Base-by-base conservation (phyloP, 2,888 invertebrate genomes). In the Charanyca ferruginea region DNA sequence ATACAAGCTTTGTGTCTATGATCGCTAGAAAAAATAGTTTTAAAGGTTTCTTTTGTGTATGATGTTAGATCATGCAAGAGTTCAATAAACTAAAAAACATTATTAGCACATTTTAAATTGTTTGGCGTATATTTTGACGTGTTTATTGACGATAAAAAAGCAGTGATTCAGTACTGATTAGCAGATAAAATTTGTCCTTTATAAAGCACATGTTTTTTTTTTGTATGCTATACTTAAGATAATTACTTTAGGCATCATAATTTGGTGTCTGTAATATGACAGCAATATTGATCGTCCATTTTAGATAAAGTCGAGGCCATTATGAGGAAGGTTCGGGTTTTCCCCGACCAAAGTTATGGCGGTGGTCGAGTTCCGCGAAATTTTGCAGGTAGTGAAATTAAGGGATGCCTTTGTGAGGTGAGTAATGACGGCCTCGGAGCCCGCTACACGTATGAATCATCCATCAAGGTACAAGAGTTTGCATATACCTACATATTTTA, bases 11-110 rank as follows among this genome's bases (percentile, higher is more conserved):
- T 48, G 44, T 71, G 18, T 63, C 53, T 58, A 59, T 55, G 42
- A 59, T 55, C 28, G 42, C 4, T 38, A 38, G 25, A 78, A 57
- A 53, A 52, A 57, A 23, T 9, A 53, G 18, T 38, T n/a, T 23
- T 49, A 44, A 58, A 54, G 13, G 5, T 49, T 47, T 22, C 11
- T 41, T 55, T 77, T 47, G 55, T 45, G 53, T 62, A 71, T 77
- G 47, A 35, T 32, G 22, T 18, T 22, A 16, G 32, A 22, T 53
- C 73, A 61, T 45, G 79, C 42, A 18, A 61, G 20, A 66, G 79
- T 59, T 75, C 74, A 79, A 73, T 59, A 62, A 55, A 79, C 74
- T 60, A 38, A 11, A 54, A 49, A 1, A 47, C 11, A 16, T 49
- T 48, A 60, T 48, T 64, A 18, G 35, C 5, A 35, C 25, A 53